These are phyloP conservation scores for Morelia viridis DNA, from an alignment of 2,797 vertebrate species.

Conservation along the genomic window DNA sequence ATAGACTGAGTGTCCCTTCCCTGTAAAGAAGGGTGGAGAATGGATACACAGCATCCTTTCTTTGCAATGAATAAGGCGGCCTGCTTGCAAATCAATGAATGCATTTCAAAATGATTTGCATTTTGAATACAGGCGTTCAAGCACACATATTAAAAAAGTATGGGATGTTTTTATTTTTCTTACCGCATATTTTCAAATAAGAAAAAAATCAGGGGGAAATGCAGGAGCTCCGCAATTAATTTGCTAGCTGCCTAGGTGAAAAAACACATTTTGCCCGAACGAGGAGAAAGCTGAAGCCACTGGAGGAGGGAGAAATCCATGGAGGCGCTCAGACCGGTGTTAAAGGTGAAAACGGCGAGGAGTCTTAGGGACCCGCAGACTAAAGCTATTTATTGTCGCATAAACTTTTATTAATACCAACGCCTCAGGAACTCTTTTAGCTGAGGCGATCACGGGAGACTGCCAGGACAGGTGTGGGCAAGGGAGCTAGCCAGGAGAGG, in stretches of 20 bases:
- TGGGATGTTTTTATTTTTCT: not conserved
- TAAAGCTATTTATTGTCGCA: not conserved
- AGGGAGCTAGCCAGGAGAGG: not conserved
- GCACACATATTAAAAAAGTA: not conserved
- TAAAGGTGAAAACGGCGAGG: not conserved
- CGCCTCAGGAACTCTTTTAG: not conserved
- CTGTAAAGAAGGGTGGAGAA: not conserved
- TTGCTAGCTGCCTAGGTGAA: not conserved
- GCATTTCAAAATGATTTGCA: not conserved
- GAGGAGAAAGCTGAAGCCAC: not conserved
- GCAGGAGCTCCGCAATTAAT: not conserved
- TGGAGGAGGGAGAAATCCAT: not conserved
- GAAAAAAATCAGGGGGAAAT: not conserved
- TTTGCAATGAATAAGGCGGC: not conserved
- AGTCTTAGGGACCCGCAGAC: not conserved
- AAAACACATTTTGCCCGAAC: not conserved
- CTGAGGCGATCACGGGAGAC: not conserved
- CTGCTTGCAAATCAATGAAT: not conserved
- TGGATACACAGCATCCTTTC: constrained; percentile 5
- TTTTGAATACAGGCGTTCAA: not conserved
- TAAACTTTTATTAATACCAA: not conserved
- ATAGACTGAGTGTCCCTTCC: constrained; percentile 3
- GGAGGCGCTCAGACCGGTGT: not conserved
- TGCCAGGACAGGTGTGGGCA: not conserved
- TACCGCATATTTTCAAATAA: not conserved